These are phyloP conservation scores for Poecilia latipinna DNA, from an alignment of 2,113 vertebrate species.

Conservation along the genomic window DNA sequence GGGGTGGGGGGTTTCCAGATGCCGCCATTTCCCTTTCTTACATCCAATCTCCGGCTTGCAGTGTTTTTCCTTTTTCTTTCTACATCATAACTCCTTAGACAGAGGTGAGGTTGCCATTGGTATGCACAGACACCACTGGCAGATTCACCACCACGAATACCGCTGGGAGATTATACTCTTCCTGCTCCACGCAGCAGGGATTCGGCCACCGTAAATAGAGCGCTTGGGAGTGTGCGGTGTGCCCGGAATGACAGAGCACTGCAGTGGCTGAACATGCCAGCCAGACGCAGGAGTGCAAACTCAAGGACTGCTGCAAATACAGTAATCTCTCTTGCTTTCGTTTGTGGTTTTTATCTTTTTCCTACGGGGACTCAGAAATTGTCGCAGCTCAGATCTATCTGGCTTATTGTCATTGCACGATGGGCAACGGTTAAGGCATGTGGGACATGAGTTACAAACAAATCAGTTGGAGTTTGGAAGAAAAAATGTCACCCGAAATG, in stretches of 20 bases:
- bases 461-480: constrained; percentile 45
- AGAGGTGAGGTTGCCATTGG: constrained; percentile 71
- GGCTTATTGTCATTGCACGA: constrained; percentile 51
- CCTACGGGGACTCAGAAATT: constrained; percentile 33
- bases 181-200: constrained; percentile 65
- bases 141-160: constrained; percentile 70
- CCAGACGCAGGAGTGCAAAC: constrained; percentile 41
- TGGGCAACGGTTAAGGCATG: constrained; percentile 28
- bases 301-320: constrained; percentile 66
- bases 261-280: constrained; percentile 27
- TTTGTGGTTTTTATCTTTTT: constrained; percentile 43
- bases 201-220: constrained; percentile 69
- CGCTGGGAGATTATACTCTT: constrained; percentile 74
- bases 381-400: constrained; percentile 46
- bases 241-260: constrained; percentile 63
- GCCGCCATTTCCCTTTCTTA: constrained; percentile 9
- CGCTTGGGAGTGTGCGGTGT: constrained; percentile 63
- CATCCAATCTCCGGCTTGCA: background rate
- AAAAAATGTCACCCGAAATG: constrained; percentile 25
- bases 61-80: constrained; percentile 11
- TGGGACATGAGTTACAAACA: constrained; percentile 41
- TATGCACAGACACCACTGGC: constrained; percentile 62
- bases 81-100: constrained; percentile 56
- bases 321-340: constrained; percentile 61
- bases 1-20: constrained; percentile 38